These are phyloP conservation scores for Acyrthosiphon pisum DNA, from an alignment of 1,140 invertebrate genomes.

Conservation along the genomic window DNA sequence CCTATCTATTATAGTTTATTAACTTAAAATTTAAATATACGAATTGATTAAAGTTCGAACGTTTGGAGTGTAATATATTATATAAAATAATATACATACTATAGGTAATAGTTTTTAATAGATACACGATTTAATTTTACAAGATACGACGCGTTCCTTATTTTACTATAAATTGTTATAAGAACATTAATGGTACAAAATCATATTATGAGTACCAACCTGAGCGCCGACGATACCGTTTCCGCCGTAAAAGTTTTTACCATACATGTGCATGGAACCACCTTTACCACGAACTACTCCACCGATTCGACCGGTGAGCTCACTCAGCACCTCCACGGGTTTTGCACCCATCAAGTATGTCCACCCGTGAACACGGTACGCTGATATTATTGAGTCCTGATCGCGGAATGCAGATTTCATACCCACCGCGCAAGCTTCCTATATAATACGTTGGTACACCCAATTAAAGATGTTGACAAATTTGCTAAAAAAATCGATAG, in stretches of 20 bases:
- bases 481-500: background rate
- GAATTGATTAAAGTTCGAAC: too few species aligned
- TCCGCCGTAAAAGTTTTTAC: slow-evolving; percentile 92
- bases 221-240: slow-evolving; percentile 99
- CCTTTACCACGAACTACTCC: slow-evolving; percentile 96
- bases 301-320: slow-evolving; percentile 84
- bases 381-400: slow-evolving; percentile 91
- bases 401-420: slow-evolving; percentile 83
- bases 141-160: background rate
- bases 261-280: slow-evolving; percentile 92
- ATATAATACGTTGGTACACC: slow-evolving; percentile 32
- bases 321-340: slow-evolving; percentile 79
- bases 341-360: slow-evolving; percentile 89
- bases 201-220: slow-evolving; percentile 65
- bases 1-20: too few species aligned
- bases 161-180: background rate
- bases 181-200: background rate
- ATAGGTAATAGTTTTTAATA: too few species aligned
- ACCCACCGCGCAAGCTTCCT: slow-evolving; percentile 88
- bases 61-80: too few species aligned
- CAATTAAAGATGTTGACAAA: background rate
- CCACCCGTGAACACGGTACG: slow-evolving; percentile 97
- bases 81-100: too few species aligned
- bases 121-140: background rate
- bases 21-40: too few species aligned